phyloP scores from a whole-genome alignment of 2,113 vertebrate species.

The Camarhynchus parvulus region DNA sequence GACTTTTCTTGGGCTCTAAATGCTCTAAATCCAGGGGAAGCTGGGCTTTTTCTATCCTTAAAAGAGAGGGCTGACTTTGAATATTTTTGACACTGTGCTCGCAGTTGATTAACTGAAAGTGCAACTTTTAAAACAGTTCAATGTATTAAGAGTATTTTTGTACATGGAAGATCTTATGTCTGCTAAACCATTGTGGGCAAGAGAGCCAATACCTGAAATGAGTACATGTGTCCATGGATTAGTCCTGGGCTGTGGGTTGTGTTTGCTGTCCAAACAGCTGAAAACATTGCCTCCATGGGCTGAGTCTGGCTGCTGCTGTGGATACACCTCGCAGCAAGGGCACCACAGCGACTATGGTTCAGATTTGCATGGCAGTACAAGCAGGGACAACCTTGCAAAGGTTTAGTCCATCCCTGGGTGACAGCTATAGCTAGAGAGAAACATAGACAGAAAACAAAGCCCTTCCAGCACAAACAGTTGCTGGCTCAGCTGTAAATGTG shows the following conservation, averaged over 20 bases:
- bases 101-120: not conserved
- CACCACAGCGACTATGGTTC: fast-evolving
- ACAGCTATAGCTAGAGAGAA: not conserved
- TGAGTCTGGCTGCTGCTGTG: not conserved
- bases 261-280: not conserved
- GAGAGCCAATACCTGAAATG: not conserved
- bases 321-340: fast-evolving
- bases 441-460: not conserved
- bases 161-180: not conserved
- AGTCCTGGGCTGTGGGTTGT: not conserved
- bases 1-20: not conserved
- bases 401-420: not conserved
- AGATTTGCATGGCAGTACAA: not conserved
- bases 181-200: not conserved
- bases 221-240: fast-evolving
- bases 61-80: not conserved
- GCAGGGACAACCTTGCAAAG: not conserved
- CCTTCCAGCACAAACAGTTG: not conserved
- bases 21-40: not conserved
- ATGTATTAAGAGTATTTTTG: not conserved
- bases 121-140: not conserved
- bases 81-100: not conserved
- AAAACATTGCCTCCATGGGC: not conserved
- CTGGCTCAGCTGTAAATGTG: not conserved
- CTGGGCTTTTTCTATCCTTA: not conserved